Evolutionary conservation across 2,797 vertebrate species (phyloP).

Genomic region (Alca torda): DNA sequence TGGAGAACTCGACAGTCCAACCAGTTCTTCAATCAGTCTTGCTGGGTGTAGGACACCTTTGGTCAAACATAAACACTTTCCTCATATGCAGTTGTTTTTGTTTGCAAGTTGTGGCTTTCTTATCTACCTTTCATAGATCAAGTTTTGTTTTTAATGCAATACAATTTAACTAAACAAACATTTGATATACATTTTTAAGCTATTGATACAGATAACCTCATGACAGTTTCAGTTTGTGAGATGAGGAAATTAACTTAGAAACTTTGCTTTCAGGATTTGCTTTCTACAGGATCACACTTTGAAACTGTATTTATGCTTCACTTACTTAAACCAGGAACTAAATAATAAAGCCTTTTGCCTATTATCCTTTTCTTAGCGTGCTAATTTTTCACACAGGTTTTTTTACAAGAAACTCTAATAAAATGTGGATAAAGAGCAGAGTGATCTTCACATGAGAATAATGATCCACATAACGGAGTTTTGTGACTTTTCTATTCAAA

Average conservation of each 20-base stretch:
- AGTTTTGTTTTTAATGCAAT: neutral
- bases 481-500: neutral
- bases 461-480: neutral
- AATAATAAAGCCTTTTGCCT: neutral
- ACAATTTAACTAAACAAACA: neutral
- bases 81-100: neutral
- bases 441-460: neutral
- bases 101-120: neutral
- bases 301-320: neutral
- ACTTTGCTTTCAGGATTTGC: neutral
- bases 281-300: neutral
- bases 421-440: neutral
- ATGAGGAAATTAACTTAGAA: neutral
- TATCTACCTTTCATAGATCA: neutral
- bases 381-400: neutral
- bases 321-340: neutral
- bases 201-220: neutral
- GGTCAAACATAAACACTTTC: neutral
- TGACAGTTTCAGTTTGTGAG: neutral
- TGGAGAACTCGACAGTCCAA: neutral
- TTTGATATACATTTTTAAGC: neutral
- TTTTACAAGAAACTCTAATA: neutral
- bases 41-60: neutral
- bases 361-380: neutral
- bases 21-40: accelerated